A percentile compares a stretch with the other conserved stretches of the same genome.
Conservation (phyloP, 2,113 vertebrate species). For the Amazona guildingii region DNA sequence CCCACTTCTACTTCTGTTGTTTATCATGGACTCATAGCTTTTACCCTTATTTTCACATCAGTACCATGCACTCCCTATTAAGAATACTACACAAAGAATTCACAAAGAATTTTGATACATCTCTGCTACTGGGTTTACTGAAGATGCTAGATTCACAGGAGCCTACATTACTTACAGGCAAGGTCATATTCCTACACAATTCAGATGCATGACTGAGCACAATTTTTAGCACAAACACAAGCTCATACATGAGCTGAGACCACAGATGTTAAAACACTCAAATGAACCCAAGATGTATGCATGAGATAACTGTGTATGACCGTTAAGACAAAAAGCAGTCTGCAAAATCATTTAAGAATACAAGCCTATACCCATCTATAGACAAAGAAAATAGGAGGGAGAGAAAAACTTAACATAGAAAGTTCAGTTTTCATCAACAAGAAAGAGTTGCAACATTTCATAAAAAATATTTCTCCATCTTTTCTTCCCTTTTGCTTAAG, state of each 20-base stretch:
- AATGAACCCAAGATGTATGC: background rate
- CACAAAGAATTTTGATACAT: background rate
- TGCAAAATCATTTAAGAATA: background rate
- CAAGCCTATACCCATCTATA: background rate
- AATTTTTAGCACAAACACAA: background rate
- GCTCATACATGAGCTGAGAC: background rate
- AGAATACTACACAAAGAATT: background rate
- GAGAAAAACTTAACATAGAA: background rate
- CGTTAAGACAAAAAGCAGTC: background rate
- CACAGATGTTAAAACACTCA: too few species aligned
- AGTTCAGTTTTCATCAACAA: background rate
- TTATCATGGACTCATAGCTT: background rate
- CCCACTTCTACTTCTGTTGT: background rate
- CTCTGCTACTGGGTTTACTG: background rate
- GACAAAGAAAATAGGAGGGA: background rate
- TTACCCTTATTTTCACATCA: too few species aligned
- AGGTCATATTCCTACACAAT: background rate
- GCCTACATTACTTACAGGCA: background rate
- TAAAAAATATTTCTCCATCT: background rate
- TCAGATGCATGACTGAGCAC: background rate
- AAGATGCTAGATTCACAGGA: too few species aligned
- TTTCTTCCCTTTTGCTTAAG: background rate
- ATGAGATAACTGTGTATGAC: background rate
- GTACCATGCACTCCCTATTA: background rate
- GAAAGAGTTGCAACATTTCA: background rate